Percentiles rank a stretch among this genome's conserved stretches.
Conservation (phyloP, 1,140 invertebrate genomes). For the Ceratoteleas bidentatus region DNA sequence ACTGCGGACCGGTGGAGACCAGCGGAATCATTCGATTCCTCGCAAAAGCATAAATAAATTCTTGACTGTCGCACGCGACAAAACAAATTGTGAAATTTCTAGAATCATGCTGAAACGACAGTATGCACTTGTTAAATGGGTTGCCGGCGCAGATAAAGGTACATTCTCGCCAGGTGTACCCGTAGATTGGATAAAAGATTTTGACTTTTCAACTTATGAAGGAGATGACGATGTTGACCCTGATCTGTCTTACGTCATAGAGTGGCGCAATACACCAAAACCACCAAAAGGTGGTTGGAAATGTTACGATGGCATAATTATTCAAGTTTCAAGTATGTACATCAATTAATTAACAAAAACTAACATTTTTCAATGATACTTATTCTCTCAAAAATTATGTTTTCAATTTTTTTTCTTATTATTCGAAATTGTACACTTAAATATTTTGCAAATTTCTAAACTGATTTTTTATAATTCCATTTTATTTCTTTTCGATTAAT, state of each 20-base stretch:
- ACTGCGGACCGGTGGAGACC: no score
- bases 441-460: no score
- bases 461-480: no score
- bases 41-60: no score
- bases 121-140: conserved; percentile 4
- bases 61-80: no score
- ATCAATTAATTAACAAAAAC: no score
- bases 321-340: conserved; percentile 2
- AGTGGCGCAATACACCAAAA: conserved; percentile 5
- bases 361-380: no score
- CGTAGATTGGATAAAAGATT: conserved; percentile 6
- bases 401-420: no score
- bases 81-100: background rate
- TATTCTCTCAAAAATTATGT: no score
- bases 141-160: background rate
- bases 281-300: conserved; percentile 1
- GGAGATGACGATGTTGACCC: conserved; percentile 2
- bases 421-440: no score
- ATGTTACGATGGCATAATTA: background rate
- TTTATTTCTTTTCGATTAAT: background rate
- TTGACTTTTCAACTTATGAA: background rate
- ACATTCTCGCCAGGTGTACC: background rate
- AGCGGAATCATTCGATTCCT: no score
- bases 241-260: background rate
- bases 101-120: background rate